Conservation (phyloP, 1,140 invertebrate genomes). For the Drosophila ambigua region DNA sequence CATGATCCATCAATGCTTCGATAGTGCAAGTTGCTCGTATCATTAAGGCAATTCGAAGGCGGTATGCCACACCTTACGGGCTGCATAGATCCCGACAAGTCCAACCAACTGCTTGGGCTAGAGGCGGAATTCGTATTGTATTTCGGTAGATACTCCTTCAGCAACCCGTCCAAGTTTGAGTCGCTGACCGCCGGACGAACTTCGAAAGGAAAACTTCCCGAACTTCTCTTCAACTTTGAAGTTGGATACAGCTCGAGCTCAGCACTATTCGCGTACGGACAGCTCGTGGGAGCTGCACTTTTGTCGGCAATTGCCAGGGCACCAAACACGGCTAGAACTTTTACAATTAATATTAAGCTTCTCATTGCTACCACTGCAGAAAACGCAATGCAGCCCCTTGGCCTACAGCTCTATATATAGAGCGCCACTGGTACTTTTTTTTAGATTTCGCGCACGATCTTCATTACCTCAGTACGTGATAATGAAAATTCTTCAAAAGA, state of each 20-base stretch:
- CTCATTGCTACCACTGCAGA: constrained; percentile 24
- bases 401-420: constrained; percentile 47
- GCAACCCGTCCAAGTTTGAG: constrained; percentile 44
- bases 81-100: not conserved
- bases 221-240: constrained; percentile 29
- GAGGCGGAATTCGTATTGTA: constrained; percentile 11
- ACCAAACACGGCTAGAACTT: constrained; percentile 10
- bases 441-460: constrained; percentile 52
- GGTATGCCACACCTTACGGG: constrained; percentile 57
- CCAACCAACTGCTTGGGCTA: constrained; percentile 26
- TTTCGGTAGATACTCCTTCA: constrained; percentile 54
- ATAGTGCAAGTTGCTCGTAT: constrained; percentile 86
- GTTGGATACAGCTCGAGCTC: constrained; percentile 1
- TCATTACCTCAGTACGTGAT: constrained; percentile 42
- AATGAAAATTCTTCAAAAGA: constrained; percentile 60
- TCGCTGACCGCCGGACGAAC: constrained; percentile 46
- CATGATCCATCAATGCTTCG: constrained; percentile 93
- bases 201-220: constrained; percentile 7
- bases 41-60: constrained; percentile 60
- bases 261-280: constrained; percentile 35
- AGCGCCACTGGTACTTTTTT: not conserved
- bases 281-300: constrained; percentile 15
- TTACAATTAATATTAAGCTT: constrained; percentile 23
- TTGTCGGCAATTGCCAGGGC: not conserved
- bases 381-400: constrained; percentile 35